Percentiles rank a stretch among this genome's conserved stretches.
phyloP scores from a whole-genome alignment of 2,888 invertebrate genomes.

The Cabera pusaria region DNA sequence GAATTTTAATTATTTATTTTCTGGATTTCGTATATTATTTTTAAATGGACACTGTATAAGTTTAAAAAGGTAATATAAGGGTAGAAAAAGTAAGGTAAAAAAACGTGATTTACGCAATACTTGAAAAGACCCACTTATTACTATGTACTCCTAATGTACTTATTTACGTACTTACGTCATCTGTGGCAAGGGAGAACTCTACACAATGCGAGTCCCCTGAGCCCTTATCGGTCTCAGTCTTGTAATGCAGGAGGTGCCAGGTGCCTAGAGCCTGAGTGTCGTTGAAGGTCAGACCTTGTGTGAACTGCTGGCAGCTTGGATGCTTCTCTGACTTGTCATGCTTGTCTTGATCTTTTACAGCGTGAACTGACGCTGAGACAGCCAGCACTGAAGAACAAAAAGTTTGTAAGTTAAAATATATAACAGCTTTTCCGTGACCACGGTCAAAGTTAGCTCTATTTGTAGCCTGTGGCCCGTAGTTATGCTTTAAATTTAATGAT shows the following conservation, averaged over 20 bases:
- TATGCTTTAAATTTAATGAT: too few species aligned
- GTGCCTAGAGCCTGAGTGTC: slow-evolving; percentile 59
- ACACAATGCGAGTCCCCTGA: slow-evolving; percentile 59
- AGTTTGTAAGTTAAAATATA: neutral
- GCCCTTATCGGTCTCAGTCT: slow-evolving; percentile 51
- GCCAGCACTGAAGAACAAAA: slow-evolving; percentile 3
- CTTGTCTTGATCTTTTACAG: slow-evolving; percentile 35
- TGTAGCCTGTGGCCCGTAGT: too few species aligned
- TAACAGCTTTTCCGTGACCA: too few species aligned
- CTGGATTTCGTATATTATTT: too few species aligned
- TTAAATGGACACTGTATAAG: too few species aligned
- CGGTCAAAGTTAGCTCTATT: too few species aligned
- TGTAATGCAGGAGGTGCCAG: slow-evolving; percentile 62
- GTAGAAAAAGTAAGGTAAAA: too few species aligned
- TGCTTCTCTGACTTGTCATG: slow-evolving; percentile 37
- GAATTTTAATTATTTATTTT: too few species aligned
- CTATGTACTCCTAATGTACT: too few species aligned
- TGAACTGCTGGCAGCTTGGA: slow-evolving; percentile 60
- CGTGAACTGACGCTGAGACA: slow-evolving; percentile 18
- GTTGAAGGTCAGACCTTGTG: slow-evolving; percentile 56
- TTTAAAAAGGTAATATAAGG: too few species aligned
- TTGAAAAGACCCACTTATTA: too few species aligned
- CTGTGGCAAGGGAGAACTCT: slow-evolving; percentile 49
- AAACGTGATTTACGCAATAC: too few species aligned
- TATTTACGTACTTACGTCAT: slow-evolving; percentile 51